Evolutionary conservation across 2,113 vertebrate species (phyloP).

Genomic region (Orientallactaga bullata): DNA sequence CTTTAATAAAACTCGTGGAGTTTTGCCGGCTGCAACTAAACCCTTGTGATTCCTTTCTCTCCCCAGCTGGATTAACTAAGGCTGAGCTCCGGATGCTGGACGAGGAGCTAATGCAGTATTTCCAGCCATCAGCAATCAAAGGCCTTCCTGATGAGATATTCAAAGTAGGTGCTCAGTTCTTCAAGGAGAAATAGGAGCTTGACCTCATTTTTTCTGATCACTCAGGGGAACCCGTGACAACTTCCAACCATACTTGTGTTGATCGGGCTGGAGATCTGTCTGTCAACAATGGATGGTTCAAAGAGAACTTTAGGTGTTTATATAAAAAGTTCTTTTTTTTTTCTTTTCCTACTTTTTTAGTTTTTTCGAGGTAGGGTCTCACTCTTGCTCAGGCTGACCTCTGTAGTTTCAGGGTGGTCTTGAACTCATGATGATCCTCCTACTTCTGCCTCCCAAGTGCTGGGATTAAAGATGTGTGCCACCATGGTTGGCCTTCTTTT

Average conservation of each 20-base stretch:
- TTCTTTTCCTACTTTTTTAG: too few species aligned
- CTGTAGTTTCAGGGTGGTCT: too few species aligned
- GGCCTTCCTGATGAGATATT: constrained; percentile 87
- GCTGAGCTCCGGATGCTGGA: constrained; percentile 87
- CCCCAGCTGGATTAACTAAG: constrained; percentile 88
- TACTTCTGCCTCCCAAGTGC: too few species aligned
- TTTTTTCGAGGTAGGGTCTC: too few species aligned
- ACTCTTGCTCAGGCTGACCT: too few species aligned
- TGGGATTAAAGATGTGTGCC: too few species aligned
- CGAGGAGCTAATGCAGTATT: constrained; percentile 88
- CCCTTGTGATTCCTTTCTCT: constrained; percentile 14
- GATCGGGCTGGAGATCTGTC: not conserved
- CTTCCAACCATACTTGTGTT: not conserved
- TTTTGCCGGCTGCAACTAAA: constrained; percentile 56
- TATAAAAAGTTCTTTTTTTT: not conserved
- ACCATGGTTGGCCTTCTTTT: not conserved
- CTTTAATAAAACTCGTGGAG: constrained; percentile 51
- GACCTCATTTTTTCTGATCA: constrained; percentile 52
- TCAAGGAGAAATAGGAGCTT: constrained; percentile 57
- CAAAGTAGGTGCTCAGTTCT: constrained; percentile 86
- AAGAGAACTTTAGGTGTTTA: not conserved
- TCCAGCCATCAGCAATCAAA: constrained; percentile 88
- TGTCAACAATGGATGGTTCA: too few species aligned
- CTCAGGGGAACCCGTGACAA: not conserved
- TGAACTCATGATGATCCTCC: too few species aligned